Conservation (phyloP, 2,888 invertebrate species). For the Trissolcus brochymenae region DNA sequence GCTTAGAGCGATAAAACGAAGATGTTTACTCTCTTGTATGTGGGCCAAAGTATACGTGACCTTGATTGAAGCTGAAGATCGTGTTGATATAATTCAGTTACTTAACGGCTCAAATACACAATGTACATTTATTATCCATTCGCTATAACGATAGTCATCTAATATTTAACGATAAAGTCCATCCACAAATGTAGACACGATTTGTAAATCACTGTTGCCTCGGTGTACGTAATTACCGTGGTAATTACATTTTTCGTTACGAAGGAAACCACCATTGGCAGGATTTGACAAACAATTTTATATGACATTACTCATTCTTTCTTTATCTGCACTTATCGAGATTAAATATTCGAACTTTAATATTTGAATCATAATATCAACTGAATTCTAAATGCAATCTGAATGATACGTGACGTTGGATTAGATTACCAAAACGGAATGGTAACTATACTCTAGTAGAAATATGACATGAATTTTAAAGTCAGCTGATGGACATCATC, state of each 20-base stretch:
- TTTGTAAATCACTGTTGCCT: conserved; percentile 7
- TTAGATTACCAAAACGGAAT: no score
- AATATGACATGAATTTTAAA: not conserved
- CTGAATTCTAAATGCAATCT: no score
- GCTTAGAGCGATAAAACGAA: conserved; percentile 4
- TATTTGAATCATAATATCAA: no score
- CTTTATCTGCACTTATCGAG: not conserved
- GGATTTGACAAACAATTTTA: not conserved
- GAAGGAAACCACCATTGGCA: no score
- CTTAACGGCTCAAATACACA: conserved; percentile 33
- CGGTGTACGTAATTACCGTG: not conserved
- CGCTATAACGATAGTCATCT: conserved; percentile 16
- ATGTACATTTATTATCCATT: conserved; percentile 21
- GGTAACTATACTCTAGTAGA: no score
- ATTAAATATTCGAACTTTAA: no score
- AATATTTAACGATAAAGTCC: conserved; percentile 21
- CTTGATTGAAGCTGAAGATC: conserved; percentile 44
- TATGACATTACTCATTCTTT: not conserved
- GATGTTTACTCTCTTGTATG: conserved; percentile 35
- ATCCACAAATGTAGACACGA: conserved; percentile 3
- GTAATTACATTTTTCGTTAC: not conserved
- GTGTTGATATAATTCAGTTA: conserved; percentile 43
- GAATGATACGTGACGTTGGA: no score
- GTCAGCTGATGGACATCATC: not conserved
- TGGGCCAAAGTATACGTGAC: conserved; percentile 51